Percentiles rank a stretch among this genome's conserved stretches.
Conservation (phyloP, 2,888 invertebrate species). For the Frankliniella fusca region DNA sequence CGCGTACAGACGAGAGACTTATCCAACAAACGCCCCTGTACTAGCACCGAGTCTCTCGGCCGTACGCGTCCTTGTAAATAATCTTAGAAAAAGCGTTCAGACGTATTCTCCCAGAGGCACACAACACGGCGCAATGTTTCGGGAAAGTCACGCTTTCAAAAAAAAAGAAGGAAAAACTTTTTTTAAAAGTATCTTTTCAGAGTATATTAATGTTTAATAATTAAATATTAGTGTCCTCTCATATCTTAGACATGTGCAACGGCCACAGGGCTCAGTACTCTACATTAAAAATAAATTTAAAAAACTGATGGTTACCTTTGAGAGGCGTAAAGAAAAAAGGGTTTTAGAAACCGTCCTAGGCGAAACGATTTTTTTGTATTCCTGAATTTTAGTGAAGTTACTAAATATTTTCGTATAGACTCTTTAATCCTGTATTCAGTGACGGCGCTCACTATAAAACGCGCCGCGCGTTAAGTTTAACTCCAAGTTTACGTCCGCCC, state of each 20-base stretch:
- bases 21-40: not conserved
- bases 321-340: not conserved
- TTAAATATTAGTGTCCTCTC: no score
- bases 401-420: conserved; percentile 13
- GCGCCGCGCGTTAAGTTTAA: not conserved
- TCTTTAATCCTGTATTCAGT: not conserved
- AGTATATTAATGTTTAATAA: not conserved
- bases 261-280: no score
- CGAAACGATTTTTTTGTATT: not conserved
- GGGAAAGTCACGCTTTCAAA: not conserved
- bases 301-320: not conserved
- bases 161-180: no score
- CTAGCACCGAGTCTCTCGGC: not conserved
- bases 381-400: not conserved
- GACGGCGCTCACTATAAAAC: no score
- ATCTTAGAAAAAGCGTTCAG: not conserved
- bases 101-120: not conserved
- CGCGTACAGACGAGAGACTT: not conserved
- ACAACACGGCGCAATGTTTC: not conserved
- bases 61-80: not conserved
- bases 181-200: no score
- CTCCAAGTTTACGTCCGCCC: not conserved
- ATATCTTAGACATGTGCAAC: no score
- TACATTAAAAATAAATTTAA: not conserved
- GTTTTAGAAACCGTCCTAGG: conserved; percentile 22